Evolutionary conservation across 35 echinoderm and acorn worm genomes (phyloP), one percentile per base, ranked within the genome.

Genomic region (Amphiura filiformis): DNA sequence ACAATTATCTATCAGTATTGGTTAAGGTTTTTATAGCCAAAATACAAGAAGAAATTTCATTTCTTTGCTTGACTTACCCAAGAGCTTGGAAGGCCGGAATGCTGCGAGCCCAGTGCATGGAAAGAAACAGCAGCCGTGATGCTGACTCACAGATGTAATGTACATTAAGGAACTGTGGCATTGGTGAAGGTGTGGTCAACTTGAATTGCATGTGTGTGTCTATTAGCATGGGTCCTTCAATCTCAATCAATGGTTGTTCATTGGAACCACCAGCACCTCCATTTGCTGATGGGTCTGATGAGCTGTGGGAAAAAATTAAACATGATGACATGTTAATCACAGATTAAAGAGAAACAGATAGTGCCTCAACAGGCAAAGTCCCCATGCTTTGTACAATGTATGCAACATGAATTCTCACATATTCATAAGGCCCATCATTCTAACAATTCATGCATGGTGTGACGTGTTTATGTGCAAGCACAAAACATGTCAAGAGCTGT

Each of bases 21-120:
- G n/a, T n/a, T n/a, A n/a, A n/a, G n/a, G n/a, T n/a, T n/a, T n/a
- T n/a, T n/a, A n/a, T n/a, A n/a, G n/a, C n/a, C n/a, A n/a, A n/a
- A n/a, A n/a, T n/a, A n/a, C n/a, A n/a, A n/a, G n/a, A n/a, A n/a
- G n/a, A n/a, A n/a, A n/a, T n/a, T n/a, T n/a, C n/a, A n/a, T n/a
- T n/a, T n/a, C n/a, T n/a, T n/a, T n/a, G n/a, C n/a, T n/a, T n/a
- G 26, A 76, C 87, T 81, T 81, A 99, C 96, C 96, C 90, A 26
- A 99, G 76, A 35, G 84, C 75, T 70, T 99, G 96, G 65, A 99
- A 99, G 78, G 96, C 92, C 2, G 90, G 96, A 81, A 99, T 92
- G 85, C 93, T 99, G 39, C 96, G 94, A 26, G 96, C 96, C 96
- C 96, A 99, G 85, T 99, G 96, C 96, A 99, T 99, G 75, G 96